A percentile compares a stretch with the other conserved stretches of the same genome.
Evolutionary conservation across 2,113 vertebrate genomes (phyloP).

Genomic region (Meles meles): DNA sequence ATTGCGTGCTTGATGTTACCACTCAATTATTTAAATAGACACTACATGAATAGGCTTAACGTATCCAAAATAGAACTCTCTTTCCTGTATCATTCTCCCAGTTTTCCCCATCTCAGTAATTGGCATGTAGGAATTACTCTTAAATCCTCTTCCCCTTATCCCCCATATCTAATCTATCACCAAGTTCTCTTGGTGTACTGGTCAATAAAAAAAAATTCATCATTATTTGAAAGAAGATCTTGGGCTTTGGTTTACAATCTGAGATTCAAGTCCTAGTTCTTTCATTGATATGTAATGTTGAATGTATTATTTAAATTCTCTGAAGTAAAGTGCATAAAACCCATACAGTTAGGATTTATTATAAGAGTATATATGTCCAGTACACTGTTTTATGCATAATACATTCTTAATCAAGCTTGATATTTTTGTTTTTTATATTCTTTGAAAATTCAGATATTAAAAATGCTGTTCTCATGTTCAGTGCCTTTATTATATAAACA

Average conservation of each 20-base stretch:
- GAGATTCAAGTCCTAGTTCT: background rate
- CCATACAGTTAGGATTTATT: background rate
- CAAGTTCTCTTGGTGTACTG: background rate
- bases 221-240: background rate
- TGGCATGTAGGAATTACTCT: background rate
- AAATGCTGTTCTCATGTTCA: background rate
- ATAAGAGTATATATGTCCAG: background rate
- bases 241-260: background rate
- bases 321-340: background rate
- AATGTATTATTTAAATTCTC: constrained; percentile 25
- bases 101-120: background rate
- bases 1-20: background rate
- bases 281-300: background rate
- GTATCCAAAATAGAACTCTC: constrained; percentile 3
- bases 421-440: background rate
- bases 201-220: background rate
- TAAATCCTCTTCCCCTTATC: background rate
- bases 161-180: background rate
- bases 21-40: background rate
- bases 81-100: background rate
- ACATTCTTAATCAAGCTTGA: background rate
- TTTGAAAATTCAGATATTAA: background rate
- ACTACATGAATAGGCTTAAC: background rate
- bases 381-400: background rate
- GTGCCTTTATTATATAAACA: constrained; percentile 1